These are phyloP conservation scores for Epinephelus awoara DNA, from an alignment of 2,797 vertebrate genomes.

Conservation along the genomic window DNA sequence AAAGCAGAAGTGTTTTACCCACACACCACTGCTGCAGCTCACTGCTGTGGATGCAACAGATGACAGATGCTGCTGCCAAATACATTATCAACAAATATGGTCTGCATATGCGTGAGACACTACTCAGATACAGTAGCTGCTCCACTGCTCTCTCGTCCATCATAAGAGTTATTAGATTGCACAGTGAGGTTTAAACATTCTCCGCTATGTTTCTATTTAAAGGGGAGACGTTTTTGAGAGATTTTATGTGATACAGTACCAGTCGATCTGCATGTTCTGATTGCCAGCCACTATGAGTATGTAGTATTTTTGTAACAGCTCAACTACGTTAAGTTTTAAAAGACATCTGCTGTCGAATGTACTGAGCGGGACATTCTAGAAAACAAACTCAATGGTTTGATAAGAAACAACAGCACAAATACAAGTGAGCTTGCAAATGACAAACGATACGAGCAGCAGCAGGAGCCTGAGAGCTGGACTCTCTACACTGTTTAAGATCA, in stretches of 20 bases:
- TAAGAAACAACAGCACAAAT: too few relatives aligned
- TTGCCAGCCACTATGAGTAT: too few relatives aligned
- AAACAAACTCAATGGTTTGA: too few relatives aligned
- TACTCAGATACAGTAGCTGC: too few relatives aligned
- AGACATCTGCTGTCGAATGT: too few relatives aligned
- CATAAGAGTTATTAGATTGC: background rate
- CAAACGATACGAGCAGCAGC: background rate
- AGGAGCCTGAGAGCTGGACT: background rate
- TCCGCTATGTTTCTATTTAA: background rate
- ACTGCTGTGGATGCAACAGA: background rate
- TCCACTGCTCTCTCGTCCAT: background rate
- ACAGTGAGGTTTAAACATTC: background rate
- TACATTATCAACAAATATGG: background rate
- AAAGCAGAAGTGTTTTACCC: too few relatives aligned
- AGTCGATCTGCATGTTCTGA: background rate
- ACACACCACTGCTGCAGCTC: background rate
- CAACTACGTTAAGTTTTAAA: too few relatives aligned
- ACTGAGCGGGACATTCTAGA: too few relatives aligned
- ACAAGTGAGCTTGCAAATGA: too few relatives aligned
- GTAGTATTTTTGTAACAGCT: too few relatives aligned
- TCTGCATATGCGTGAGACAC: too few relatives aligned
- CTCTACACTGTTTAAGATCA: background rate
- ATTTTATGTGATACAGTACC: background rate
- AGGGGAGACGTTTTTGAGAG: background rate
- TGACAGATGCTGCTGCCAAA: background rate